Evolutionary conservation across 2,113 vertebrate species (phyloP), one percentile per base, ranked within the genome.

Genomic region (Ranitomeya imitator): DNA sequence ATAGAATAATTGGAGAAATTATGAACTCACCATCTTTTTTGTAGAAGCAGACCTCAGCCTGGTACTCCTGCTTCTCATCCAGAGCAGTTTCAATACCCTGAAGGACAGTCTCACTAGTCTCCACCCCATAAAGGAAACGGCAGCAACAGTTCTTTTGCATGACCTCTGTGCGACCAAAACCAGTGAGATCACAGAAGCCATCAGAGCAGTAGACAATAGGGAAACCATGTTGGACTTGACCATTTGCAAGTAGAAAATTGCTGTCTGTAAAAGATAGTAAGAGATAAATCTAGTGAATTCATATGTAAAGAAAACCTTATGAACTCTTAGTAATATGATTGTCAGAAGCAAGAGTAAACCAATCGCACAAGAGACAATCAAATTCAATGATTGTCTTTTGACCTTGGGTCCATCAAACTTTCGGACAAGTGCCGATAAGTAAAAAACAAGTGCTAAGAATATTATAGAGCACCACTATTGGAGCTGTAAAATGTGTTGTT

Each of bases 91-190:
- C 95, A 0, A 98, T 94, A 92, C 93, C 91, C 88, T 97, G 96
- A 90, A 97, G 93, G 26, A 95, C 92, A 0, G 93, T 93, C 85
- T 98, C 97, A 0, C 93, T 97, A 90, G 97, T 99, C 91, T 99
- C 97, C 0, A 93, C 93, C 37, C 98, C 98, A 0, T 96, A 96
- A 57, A 99, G 97, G 92, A 99, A 99, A 79, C 94, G 94, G 91
- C 97, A 99, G 82, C 95, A 96, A 83, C 97, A 98, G 1, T 96
- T 97, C 93, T 98, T 98, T 95, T 99, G 97, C 98, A 99, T 99
- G 92, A 98, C 97, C 91, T 99, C 98, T 0, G 95, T 98, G 80
- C 98, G 96, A 65, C 93, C 92, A 6, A 97, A 99, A 89, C 97
- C 96, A 0, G 98, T 99, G 91, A 99, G 96, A 89, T 99, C 97